Conservation (phyloP, 2,797 vertebrate genomes). For the Heterohyrax brucei region DNA sequence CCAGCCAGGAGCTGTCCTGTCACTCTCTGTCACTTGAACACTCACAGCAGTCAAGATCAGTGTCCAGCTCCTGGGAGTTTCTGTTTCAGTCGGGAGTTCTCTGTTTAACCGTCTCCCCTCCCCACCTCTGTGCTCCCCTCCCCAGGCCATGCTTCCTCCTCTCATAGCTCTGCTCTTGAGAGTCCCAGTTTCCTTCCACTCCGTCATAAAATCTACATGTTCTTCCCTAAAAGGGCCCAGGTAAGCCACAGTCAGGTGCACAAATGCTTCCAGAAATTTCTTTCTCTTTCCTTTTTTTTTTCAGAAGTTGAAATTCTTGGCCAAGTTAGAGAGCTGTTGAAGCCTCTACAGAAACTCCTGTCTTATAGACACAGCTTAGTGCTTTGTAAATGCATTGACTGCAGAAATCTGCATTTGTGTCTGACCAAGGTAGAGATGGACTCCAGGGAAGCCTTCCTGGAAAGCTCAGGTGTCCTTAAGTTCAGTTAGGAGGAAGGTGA, state of each 20-base stretch:
- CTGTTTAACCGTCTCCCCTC: background rate
- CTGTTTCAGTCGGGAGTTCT: background rate
- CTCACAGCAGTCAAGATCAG: background rate
- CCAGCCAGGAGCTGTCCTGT: background rate
- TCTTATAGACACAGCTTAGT: background rate
- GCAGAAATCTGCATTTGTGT: constrained; percentile 27
- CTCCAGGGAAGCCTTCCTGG: background rate
- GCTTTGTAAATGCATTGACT: constrained; percentile 51
- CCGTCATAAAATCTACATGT: background rate
- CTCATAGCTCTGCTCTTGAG: background rate
- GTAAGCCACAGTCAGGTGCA: constrained; percentile 1
- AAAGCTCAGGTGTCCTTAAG: constrained; percentile 37
- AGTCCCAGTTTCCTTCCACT: constrained; percentile 29
- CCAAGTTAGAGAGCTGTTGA: constrained; percentile 3
- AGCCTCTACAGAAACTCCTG: background rate
- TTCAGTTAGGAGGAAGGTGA: background rate
- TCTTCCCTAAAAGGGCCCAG: constrained; percentile 53
- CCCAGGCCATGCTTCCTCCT: background rate
- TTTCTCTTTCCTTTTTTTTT: background rate
- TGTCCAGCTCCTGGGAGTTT: background rate
- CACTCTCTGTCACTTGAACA: background rate
- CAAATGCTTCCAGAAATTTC: constrained; percentile 5
- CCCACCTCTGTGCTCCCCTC: background rate
- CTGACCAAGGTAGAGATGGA: constrained; percentile 60
- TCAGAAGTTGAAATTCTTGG: constrained; percentile 51